These are phyloP conservation scores for Meda fulgida DNA, from an alignment of 2,797 vertebrate species.

Conservation along the genomic window DNA sequence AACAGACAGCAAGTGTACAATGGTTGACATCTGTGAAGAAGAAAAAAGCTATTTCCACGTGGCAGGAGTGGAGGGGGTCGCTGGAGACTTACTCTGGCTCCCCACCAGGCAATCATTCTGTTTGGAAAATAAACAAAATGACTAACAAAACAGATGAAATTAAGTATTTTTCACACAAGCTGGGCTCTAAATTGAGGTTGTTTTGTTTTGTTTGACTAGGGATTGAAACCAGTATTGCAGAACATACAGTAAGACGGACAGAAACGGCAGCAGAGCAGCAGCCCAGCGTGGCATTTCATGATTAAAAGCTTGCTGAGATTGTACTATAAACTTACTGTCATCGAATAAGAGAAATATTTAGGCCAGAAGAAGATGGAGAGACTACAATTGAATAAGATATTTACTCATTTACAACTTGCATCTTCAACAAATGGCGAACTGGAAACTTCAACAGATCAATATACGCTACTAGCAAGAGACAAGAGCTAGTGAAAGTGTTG, in stretches of 20 bases:
- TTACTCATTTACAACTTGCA: constrained; percentile 30
- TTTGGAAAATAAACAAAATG: constrained; percentile 77
- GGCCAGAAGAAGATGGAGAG: not conserved
- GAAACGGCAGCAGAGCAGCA: not conserved
- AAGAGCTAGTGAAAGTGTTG: not conserved
- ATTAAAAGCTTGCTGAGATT: constrained; percentile 68
- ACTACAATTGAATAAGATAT: not conserved
- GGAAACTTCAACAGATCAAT: constrained; percentile 4
- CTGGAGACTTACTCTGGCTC: constrained; percentile 60
- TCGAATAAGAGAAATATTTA: constrained; percentile 65
- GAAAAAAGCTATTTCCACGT: constrained; percentile 16
- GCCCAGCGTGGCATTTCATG: constrained; percentile 62
- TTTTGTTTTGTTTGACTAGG: constrained; percentile 61
- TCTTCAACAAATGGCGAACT: constrained; percentile 1
- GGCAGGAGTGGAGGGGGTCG: constrained; percentile 1
- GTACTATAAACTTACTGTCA: constrained; percentile 55
- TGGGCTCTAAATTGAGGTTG: constrained; percentile 73
- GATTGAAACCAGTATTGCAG: constrained; percentile 38
- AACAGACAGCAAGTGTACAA: constrained; percentile 8
- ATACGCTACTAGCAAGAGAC: not conserved
- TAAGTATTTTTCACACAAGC: constrained; percentile 71
- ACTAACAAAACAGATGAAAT: constrained; percentile 79
- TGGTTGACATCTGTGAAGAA: constrained; percentile 29
- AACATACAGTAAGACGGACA: constrained; percentile 37
- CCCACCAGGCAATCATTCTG: constrained; percentile 75